Evolutionary conservation across 2,888 invertebrate genomes (phyloP).

Genomic region (Mellilla xanthometata): DNA sequence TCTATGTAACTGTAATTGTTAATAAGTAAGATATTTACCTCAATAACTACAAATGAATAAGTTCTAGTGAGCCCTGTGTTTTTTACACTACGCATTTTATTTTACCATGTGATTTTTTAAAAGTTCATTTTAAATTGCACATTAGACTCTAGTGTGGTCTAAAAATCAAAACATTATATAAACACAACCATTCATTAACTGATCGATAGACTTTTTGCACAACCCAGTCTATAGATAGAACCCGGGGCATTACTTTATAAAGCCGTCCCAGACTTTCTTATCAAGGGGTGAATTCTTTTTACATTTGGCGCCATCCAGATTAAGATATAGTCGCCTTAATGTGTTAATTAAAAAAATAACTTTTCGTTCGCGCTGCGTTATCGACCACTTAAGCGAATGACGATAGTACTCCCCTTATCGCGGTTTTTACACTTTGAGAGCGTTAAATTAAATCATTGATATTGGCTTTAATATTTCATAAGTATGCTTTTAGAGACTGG

Average conservation of each 20-base stretch:
- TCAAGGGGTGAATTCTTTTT: conserved; percentile 69
- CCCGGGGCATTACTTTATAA: conserved; percentile 66
- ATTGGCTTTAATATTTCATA: conserved; percentile 37
- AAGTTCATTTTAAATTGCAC: too few relatives aligned
- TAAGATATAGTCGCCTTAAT: conserved; percentile 75
- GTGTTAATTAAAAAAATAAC: conserved; percentile 79
- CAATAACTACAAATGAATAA: too few relatives aligned
- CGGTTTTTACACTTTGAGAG: conserved; percentile 67
- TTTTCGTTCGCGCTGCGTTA: conserved; percentile 56
- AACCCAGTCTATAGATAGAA: conserved; percentile 49
- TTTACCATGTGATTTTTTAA: too few relatives aligned
- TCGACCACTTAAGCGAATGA: conserved; percentile 71
- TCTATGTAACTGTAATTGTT: too few relatives aligned
- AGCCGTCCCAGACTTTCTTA: conserved; percentile 59
- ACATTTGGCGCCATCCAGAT: conserved; percentile 78
- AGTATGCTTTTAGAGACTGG: conserved; percentile 13
- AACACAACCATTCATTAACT: conserved; percentile 54
- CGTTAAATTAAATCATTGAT: conserved; percentile 59
- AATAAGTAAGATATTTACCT: too few relatives aligned
- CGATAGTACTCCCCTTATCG: conserved; percentile 62
- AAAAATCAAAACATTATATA: conserved; percentile 41
- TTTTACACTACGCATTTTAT: too few relatives aligned
- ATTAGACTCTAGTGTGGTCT: conserved; percentile 55
- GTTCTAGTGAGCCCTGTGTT: too few relatives aligned
- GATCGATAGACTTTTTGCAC: conserved; percentile 69